Percentiles rank a stretch among this genome's conserved stretches.
These are phyloP conservation scores for Rissa tridactyla DNA, from an alignment of 2,113 vertebrate genomes.

Conservation along the genomic window DNA sequence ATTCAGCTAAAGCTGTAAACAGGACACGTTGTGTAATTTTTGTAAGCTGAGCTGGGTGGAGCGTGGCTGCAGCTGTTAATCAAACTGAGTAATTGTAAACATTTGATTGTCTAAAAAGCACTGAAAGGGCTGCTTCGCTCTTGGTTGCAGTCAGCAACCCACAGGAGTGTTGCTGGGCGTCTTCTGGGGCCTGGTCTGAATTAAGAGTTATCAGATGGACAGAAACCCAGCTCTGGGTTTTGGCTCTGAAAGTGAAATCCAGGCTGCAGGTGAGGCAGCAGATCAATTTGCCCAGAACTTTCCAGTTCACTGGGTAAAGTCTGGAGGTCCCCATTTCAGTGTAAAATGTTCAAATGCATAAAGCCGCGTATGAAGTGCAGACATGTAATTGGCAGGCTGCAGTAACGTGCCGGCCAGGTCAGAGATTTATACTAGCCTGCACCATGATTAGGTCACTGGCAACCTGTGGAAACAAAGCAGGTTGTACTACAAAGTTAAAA, in stretches of 20 bases:
- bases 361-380: background rate
- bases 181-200: background rate
- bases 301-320: background rate
- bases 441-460: background rate
- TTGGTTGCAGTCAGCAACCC: background rate
- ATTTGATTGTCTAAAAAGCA: background rate
- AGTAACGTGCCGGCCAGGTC: background rate
- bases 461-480: constrained; percentile 49
- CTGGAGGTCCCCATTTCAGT: background rate
- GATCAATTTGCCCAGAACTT: constrained; percentile 9
- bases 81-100: background rate
- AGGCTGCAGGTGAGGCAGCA: background rate
- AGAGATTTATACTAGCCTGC: constrained; percentile 43
- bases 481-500: constrained; percentile 24
- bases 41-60: background rate
- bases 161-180: background rate
- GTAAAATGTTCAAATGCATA: background rate
- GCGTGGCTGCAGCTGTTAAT: background rate
- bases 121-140: background rate
- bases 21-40: background rate
- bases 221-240: background rate
- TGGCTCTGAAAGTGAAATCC: background rate
- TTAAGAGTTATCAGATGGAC: background rate
- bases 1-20: constrained; percentile 19
- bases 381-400: constrained; percentile 35